phyloP scores from a whole-genome alignment of 2,888 invertebrate genomes.

The Tetrapedia diversipes region DNA sequence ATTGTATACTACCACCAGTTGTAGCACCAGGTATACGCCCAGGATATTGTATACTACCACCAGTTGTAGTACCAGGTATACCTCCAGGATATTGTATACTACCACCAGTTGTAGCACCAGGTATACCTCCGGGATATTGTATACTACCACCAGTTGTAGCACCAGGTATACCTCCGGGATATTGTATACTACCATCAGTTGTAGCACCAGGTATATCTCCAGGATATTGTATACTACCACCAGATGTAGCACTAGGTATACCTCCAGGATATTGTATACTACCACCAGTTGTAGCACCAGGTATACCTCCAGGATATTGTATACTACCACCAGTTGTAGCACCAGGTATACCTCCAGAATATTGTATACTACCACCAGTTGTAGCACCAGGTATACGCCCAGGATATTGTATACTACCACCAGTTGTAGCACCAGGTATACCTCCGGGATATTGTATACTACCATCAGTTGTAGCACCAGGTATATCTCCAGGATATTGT shows the following conservation, averaged over 20 bases:
- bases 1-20: slow-evolving; percentile 46
- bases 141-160: slow-evolving; percentile 1
- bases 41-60: slow-evolving; percentile 1
- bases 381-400: slow-evolving; percentile 11
- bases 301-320: slow-evolving; percentile 43
- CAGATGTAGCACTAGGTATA: no score
- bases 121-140: neutral
- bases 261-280: neutral
- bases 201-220: slow-evolving; percentile 34
- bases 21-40: slow-evolving; percentile 25
- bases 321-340: slow-evolving; percentile 18
- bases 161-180: slow-evolving; percentile 26
- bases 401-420: no score
- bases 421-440: slow-evolving; percentile 44
- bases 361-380: neutral
- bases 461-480: slow-evolving; percentile 40
- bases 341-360: slow-evolving; percentile 1
- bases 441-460: slow-evolving; percentile 19
- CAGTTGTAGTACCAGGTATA: slow-evolving; percentile 32
- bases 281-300: slow-evolving; percentile 40
- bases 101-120: slow-evolving; percentile 40
- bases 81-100: slow-evolving; percentile 40
- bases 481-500: slow-evolving; percentile 24
- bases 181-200: slow-evolving; percentile 22
- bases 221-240: slow-evolving; percentile 29